Evolutionary conservation across 1,140 invertebrate genomes (phyloP), one percentile per base, ranked within the genome.

Genomic region (Drosophila gunungcola): DNA sequence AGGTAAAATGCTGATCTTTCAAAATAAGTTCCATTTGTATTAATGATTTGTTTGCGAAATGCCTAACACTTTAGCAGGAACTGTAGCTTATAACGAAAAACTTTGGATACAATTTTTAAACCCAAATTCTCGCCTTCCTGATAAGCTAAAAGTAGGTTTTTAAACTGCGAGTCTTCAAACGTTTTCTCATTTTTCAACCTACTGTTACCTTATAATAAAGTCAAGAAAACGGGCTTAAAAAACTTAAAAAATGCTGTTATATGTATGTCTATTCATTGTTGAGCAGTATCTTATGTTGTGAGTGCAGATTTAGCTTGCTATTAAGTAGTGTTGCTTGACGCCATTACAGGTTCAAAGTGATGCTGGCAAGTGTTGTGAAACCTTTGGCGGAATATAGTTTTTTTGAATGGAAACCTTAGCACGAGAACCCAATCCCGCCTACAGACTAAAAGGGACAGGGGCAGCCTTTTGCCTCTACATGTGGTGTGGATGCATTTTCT

Each of bases 401-500:
- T 32, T 32, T 51, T 34, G 3, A 32, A 29, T 32, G 29, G 29
- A n/a, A 1, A 6, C 16, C 10, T 16, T n/a, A 32, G 29, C 6
- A 65, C 32, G 29, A 43, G 45, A 69, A 46, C 64, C 63, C 68
- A 9, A 68, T 42, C 34, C 63, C 39, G 42, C 63, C 27, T 32
- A 27, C 32, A 51, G 60, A 39, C 34, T 42, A 16, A 21, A n/a
- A 12, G 62, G 55, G 42, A 58, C 13, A 48, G 56, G 49, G 51
- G 43, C 49, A 73, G 55, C 42, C 54, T 49, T 52, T 73, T 42
- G 49, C 13, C 16, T 73, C 82, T 92, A 92, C 80, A 91, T 84
- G 42, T 91, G 91, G 67, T 92, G 88, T 34, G 95, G 94, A 91
- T 95, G 95, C 64, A 95, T 94, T 89, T 94, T 95, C 76, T 95